These are phyloP conservation scores for Zeus faber DNA, from an alignment of 2,113 vertebrate genomes.

Conservation along the genomic window DNA sequence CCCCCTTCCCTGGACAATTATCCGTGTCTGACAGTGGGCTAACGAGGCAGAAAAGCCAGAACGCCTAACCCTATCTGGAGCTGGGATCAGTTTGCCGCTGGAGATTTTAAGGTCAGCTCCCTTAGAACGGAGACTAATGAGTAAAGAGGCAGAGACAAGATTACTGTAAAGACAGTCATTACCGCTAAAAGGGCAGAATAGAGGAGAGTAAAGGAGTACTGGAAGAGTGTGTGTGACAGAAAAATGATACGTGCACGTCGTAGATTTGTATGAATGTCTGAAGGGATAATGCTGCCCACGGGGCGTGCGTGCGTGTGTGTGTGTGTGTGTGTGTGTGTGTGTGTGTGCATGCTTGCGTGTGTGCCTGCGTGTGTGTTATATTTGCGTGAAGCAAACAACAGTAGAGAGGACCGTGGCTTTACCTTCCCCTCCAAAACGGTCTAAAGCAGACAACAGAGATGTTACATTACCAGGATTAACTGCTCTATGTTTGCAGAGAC, in stretches of 20 bases:
- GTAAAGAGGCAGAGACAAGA: conserved; percentile 35
- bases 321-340: conserved; percentile 19
- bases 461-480: not conserved
- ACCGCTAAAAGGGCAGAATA: conserved; percentile 4
- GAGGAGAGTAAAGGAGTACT: conserved; percentile 1
- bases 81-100: conserved; percentile 44
- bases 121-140: conserved; percentile 32
- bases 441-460: not conserved
- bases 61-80: conserved; percentile 44
- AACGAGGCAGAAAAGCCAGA: conserved; percentile 44
- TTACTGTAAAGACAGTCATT: conserved; percentile 21
- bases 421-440: too few species aligned
- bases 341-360: conserved; percentile 5
- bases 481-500: not conserved
- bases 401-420: too few species aligned
- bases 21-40: conserved; percentile 35
- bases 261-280: conserved; percentile 20
- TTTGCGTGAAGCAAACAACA: not conserved
- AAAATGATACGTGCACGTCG: too few species aligned
- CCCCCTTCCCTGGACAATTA: conserved; percentile 53
- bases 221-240: conserved; percentile 35
- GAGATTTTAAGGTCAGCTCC: conserved; percentile 23
- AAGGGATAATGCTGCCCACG: too few species aligned
- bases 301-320: conserved; percentile 16
- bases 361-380: not conserved